A percentile compares a stretch with the other conserved stretches of the same genome.
Conservation (phyloP, 2,797 vertebrate species). For the Sciurus vulgaris region DNA sequence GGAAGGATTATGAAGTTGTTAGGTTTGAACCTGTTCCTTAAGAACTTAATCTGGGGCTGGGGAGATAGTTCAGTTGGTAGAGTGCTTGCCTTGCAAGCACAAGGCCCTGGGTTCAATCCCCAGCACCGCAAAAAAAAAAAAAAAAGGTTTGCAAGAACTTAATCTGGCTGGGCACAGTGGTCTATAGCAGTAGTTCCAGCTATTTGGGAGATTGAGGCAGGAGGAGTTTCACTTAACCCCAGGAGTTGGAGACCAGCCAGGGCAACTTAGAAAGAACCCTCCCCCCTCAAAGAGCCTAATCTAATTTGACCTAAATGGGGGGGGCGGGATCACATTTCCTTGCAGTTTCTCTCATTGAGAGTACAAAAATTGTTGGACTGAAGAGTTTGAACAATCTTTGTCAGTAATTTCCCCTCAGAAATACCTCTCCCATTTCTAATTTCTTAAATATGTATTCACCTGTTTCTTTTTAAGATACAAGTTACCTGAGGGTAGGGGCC, state of each 20-base stretch:
- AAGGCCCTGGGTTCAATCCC: too few species aligned
- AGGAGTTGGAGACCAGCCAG: neutral
- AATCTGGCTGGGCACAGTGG: neutral
- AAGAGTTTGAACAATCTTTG: neutral
- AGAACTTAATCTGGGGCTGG: neutral
- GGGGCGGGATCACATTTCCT: neutral
- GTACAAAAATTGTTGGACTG: neutral
- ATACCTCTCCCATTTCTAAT: neutral
- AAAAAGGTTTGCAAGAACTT: too few species aligned
- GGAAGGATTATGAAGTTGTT: constrained; percentile 48
- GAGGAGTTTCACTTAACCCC: too few species aligned
- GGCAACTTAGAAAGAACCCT: neutral
- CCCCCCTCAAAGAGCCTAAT: neutral
- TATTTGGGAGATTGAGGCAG: neutral
- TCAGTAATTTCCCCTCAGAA: constrained; percentile 25
- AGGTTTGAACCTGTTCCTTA: neutral
- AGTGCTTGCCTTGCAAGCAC: too few species aligned
- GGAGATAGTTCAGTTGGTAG: too few species aligned
- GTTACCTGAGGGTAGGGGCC: neutral
- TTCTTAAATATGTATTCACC: neutral
- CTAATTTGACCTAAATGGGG: constrained; percentile 38
- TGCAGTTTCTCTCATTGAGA: neutral
- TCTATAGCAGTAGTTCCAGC: neutral
- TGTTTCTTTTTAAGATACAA: too few species aligned
- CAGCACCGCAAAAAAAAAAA: too few species aligned